A percentile compares a stretch with the other conserved stretches of the same genome.
Conservation (phyloP, 2,888 invertebrate species). For the Colostygia pectinataria region DNA sequence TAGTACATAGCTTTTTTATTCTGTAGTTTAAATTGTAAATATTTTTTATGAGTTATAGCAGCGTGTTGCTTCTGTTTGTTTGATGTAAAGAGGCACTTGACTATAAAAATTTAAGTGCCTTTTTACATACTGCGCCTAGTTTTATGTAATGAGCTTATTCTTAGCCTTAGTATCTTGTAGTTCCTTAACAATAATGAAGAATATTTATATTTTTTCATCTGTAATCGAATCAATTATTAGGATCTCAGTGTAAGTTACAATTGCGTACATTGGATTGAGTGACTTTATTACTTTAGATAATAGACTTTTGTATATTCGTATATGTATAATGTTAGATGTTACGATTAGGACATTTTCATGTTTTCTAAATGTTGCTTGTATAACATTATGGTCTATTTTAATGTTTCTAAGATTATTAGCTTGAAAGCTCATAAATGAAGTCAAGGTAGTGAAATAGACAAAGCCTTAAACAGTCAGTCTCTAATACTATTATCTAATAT, state of each 20-base stretch:
- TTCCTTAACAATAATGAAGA: constrained; percentile 20
- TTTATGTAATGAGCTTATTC: constrained; percentile 22
- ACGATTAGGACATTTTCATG: background rate
- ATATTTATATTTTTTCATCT: constrained; percentile 25
- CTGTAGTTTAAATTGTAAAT: constrained; percentile 37
- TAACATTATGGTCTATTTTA: no score
- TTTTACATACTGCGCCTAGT: constrained; percentile 43
- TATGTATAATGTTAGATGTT: background rate
- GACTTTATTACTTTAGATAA: background rate
- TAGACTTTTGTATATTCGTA: background rate
- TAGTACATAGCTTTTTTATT: background rate
- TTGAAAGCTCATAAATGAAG: background rate
- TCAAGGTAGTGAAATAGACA: constrained; percentile 9
- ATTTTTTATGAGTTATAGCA: constrained; percentile 31
- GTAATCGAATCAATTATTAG: constrained; percentile 4
- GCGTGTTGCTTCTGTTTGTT: constrained; percentile 31
- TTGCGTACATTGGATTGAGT: constrained; percentile 1
- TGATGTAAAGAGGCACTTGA: constrained; percentile 60
- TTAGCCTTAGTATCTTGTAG: constrained; percentile 24
- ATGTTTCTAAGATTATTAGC: no score
- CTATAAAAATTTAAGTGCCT: constrained; percentile 59
- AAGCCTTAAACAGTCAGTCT: background rate
- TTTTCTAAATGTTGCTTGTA: background rate
- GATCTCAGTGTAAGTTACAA: constrained; percentile 5
- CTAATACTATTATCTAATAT: background rate